These are phyloP conservation scores for Saturnia japonica DNA, from an alignment of 2,888 invertebrate genomes.

Conservation along the genomic window DNA sequence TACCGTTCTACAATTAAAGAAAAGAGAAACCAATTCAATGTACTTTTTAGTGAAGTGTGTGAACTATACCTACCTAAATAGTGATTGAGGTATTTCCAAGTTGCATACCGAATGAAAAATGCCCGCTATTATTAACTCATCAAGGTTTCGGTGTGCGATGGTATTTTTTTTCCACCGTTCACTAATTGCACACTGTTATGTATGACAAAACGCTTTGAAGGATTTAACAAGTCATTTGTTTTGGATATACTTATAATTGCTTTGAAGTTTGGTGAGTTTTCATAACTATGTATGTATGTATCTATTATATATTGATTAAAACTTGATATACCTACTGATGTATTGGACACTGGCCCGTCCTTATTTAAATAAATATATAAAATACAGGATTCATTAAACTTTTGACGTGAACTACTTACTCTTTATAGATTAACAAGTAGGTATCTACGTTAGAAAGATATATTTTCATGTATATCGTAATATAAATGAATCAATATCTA, in stretches of 20 bases:
- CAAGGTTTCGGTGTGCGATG: conserved; percentile 48
- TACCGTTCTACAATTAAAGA: not conserved
- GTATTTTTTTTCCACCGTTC: conserved; percentile 43
- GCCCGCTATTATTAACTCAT: conserved; percentile 53
- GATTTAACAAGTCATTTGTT: conserved; percentile 55
- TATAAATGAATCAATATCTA: too few relatives aligned
- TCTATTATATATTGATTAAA: too few relatives aligned
- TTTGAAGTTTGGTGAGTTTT: conserved; percentile 16
- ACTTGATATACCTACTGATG: too few relatives aligned
- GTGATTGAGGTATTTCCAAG: conserved; percentile 12
- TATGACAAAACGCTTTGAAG: conserved; percentile 60
- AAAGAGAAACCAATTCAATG: not conserved
- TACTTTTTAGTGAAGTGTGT: conserved; percentile 11
- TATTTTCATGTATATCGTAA: too few relatives aligned
- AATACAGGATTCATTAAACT: too few relatives aligned
- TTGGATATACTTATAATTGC: conserved; percentile 28
- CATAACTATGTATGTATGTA: too few relatives aligned
- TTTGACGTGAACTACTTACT: too few relatives aligned
- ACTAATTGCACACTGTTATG: conserved; percentile 54
- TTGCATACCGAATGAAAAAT: conserved; percentile 47
- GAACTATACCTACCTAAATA: conserved; percentile 19
- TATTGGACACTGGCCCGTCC: too few relatives aligned
- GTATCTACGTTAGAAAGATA: too few relatives aligned
- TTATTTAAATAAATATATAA: too few relatives aligned
- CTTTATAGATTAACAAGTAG: too few relatives aligned